phyloP scores from a whole-genome alignment of 2,888 invertebrate genomes.

The Dryobota labecula region DNA sequence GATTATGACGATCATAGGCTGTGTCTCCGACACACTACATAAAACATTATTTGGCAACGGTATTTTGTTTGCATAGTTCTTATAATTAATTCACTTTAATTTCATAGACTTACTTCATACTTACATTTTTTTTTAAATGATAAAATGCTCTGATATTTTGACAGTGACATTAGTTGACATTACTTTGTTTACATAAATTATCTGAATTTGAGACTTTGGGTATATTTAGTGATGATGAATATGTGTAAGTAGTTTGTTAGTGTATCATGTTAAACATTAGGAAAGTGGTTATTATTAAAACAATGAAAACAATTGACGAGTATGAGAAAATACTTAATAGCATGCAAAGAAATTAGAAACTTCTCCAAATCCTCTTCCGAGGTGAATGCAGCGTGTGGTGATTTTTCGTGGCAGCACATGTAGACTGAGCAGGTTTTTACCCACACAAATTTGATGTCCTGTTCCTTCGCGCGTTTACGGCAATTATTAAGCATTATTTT shows the following conservation, averaged over 20 bases:
- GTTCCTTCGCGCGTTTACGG: background rate
- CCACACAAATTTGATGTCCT: background rate
- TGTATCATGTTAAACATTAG: background rate
- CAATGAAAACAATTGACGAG: background rate
- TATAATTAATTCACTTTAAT: too few species aligned
- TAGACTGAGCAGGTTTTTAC: slow-evolving; percentile 11
- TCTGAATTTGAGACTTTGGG: too few species aligned
- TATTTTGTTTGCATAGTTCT: too few species aligned
- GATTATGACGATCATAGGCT: too few species aligned
- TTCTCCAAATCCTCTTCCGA: background rate
- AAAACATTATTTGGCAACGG: too few species aligned
- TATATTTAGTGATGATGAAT: too few species aligned
- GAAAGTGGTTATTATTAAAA: background rate
- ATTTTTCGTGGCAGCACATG: background rate
- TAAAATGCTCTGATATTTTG: too few species aligned
- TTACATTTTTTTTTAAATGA: too few species aligned
- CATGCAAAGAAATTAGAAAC: background rate
- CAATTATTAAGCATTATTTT: slow-evolving; percentile 5
- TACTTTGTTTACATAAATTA: too few species aligned
- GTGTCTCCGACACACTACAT: too few species aligned
- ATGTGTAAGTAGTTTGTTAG: background rate
- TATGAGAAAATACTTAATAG: background rate
- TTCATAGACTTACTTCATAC: too few species aligned
- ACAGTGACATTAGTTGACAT: too few species aligned
- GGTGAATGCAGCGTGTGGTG: background rate